Evolutionary conservation across 2,113 vertebrate genomes (phyloP).

Genomic region (Poicephalus gulielmi): DNA sequence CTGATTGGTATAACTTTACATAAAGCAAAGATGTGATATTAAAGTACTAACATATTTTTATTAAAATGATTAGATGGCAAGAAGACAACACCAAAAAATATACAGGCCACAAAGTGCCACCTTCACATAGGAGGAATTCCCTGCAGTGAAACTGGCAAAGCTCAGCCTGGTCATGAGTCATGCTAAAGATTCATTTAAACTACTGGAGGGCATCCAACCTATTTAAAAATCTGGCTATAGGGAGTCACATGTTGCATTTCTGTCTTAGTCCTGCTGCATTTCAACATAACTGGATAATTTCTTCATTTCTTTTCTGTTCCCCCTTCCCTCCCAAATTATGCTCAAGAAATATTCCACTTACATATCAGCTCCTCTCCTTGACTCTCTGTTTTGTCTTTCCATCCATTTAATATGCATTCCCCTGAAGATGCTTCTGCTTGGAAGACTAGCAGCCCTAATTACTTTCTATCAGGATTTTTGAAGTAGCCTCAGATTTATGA

Average conservation of each 20-base stretch:
- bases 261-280: background rate
- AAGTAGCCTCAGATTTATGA: background rate
- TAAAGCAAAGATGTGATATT: background rate
- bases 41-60: background rate
- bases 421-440: background rate
- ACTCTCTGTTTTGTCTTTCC: background rate
- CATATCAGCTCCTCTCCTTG: background rate
- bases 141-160: constrained; percentile 49
- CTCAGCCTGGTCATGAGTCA: constrained; percentile 35
- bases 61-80: background rate
- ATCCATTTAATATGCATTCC: background rate
- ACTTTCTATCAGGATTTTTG: background rate
- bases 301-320: background rate
- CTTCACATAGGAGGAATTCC: constrained; percentile 54
- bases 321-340: background rate
- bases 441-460: background rate
- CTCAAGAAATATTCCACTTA: background rate
- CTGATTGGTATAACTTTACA: background rate
- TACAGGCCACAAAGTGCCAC: constrained; percentile 48
- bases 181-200: constrained; percentile 61
- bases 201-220: constrained; percentile 67
- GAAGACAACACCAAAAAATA: background rate
- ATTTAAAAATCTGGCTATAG: constrained; percentile 55
- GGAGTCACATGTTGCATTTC: constrained; percentile 7
- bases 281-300: background rate